Conservation (phyloP, 2,888 invertebrate genomes). For the Acanthosepion pharaonis region DNA sequence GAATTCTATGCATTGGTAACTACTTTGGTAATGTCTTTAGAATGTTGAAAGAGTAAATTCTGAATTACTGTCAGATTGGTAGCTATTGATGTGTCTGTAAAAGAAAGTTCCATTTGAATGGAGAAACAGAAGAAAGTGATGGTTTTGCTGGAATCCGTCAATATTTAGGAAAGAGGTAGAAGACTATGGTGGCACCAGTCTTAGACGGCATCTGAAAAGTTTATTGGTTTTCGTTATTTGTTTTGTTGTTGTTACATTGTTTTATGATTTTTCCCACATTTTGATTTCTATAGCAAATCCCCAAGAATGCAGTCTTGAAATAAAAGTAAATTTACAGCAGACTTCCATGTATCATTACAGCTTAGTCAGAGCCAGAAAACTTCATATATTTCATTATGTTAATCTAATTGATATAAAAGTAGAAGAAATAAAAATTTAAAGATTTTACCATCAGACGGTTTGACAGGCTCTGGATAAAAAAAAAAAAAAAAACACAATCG, state of each 20-base stretch:
- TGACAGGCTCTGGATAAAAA: no score
- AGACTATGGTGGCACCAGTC: not conserved
- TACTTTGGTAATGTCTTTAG: constrained; percentile 1
- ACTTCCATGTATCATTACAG: not conserved
- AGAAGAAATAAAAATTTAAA: no score
- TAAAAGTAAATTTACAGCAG: not conserved
- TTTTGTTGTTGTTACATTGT: not conserved
- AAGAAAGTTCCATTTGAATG: constrained; percentile 15
- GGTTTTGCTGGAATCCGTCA: not conserved
- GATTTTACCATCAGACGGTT: no score
- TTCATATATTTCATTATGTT: not conserved
- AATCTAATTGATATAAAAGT: not conserved
- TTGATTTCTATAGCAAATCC: not conserved
- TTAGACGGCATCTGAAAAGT: not conserved
- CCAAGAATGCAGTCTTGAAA: not conserved
- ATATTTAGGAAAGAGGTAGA: not conserved
- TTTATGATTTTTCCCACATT: not conserved
- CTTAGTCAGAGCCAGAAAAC: not conserved
- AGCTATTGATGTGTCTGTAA: constrained; percentile 21
- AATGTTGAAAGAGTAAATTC: constrained; percentile 33
- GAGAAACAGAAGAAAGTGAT: constrained; percentile 18
- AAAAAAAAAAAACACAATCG: no score
- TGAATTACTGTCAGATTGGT: constrained; percentile 33
- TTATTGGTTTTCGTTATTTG: not conserved
- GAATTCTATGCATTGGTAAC: constrained; percentile 33